Evolutionary conservation across 2,113 vertebrate genomes (phyloP).

Genomic region (Cyphomyrus plagiostoma): DNA sequence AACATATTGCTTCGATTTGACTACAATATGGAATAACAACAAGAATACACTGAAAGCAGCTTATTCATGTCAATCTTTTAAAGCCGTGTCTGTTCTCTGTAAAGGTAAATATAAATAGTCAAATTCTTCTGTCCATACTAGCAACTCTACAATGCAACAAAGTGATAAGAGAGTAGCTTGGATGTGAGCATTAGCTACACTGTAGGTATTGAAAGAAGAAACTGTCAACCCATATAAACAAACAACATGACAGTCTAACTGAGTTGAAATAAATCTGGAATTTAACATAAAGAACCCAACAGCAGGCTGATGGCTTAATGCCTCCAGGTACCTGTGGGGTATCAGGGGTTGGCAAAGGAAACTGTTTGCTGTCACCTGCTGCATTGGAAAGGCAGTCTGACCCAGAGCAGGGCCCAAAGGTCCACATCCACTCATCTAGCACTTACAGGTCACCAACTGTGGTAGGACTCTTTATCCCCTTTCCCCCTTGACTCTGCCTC

Average conservation of each 20-base stretch:
- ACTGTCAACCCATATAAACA: background rate
- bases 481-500: background rate
- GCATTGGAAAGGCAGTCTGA: background rate
- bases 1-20: background rate
- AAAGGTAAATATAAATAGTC: background rate
- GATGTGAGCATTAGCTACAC: background rate
- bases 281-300: background rate
- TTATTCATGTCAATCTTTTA: background rate
- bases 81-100: background rate
- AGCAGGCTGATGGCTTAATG: background rate
- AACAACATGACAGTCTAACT: background rate
- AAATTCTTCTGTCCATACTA: background rate
- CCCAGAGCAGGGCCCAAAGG: too few relatives aligned
- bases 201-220: background rate
- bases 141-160: background rate
- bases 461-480: background rate
- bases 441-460: too few relatives aligned
- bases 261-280: background rate
- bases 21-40: background rate
- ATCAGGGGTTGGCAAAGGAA: background rate
- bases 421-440: background rate
- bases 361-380: background rate
- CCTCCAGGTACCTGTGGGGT: background rate
- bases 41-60: background rate
- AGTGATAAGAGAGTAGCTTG: background rate